Conservation (phyloP, 2,113 vertebrate species). For the Clarias gariepinus region DNA sequence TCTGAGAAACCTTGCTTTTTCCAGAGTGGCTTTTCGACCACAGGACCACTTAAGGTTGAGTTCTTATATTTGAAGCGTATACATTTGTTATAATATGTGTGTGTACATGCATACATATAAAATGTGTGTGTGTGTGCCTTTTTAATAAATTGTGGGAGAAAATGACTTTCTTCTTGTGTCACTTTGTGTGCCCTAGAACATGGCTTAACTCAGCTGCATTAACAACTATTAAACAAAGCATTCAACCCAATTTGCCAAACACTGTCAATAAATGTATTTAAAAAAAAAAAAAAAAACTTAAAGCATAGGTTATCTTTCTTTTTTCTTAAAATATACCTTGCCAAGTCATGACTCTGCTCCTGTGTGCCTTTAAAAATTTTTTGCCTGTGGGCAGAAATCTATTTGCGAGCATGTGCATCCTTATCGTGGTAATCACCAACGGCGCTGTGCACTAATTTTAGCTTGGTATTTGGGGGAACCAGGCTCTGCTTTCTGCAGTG, state of each 20-base stretch:
- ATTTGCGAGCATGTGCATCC: conserved; percentile 35
- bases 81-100: background rate
- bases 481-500: conserved; percentile 60
- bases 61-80: background rate
- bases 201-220: conserved; percentile 25
- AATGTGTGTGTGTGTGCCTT: conserved; percentile 63
- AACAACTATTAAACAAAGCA: background rate
- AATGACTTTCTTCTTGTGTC: conserved; percentile 61
- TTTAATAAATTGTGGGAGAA: conserved; percentile 62
- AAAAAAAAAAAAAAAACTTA: conserved; percentile 17
- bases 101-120: background rate
- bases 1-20: conserved; percentile 20
- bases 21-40: conserved; percentile 16
- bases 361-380: conserved; percentile 44
- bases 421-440: conserved; percentile 65
- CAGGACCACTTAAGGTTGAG: conserved; percentile 26
- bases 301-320: conserved; percentile 14
- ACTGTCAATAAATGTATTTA: conserved; percentile 1
- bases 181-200: background rate
- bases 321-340: conserved; percentile 13
- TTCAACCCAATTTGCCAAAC: conserved; percentile 24
- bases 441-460: conserved; percentile 69
- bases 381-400: conserved; percentile 39
- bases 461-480: conserved; percentile 50
- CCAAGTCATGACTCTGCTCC: conserved; percentile 44